Percentiles rank a stretch among this genome's conserved stretches.
Conservation (phyloP, 1,140 invertebrate species). For the Eurosta solidaginis region DNA sequence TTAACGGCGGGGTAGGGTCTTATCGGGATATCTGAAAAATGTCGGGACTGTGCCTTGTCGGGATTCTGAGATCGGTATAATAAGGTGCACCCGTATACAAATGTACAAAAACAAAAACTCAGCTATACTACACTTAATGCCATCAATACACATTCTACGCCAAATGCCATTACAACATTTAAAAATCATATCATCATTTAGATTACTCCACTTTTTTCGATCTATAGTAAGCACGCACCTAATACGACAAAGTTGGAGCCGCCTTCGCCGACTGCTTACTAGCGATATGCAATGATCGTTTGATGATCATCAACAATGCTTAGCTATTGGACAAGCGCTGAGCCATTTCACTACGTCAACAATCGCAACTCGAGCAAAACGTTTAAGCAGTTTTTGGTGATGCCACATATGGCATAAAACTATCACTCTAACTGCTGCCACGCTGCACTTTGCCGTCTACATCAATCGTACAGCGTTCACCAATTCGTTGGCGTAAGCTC, state of each 20-base stretch:
- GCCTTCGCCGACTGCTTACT: background rate
- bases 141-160: too few species aligned
- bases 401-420: constrained; percentile 14
- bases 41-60: too few species aligned
- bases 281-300: too few species aligned
- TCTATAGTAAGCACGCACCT: constrained; percentile 9
- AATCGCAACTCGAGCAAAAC: constrained; percentile 57
- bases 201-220: constrained; percentile 33
- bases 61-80: too few species aligned
- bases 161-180: too few species aligned
- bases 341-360: constrained; percentile 10
- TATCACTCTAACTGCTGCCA: constrained; percentile 10
- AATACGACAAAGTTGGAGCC: background rate
- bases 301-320: background rate
- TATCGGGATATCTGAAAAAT: too few species aligned
- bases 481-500: background rate
- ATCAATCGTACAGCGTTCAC: background rate
- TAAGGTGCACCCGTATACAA: too few species aligned
- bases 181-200: background rate
- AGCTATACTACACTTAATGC: too few species aligned
- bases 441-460: background rate
- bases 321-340: too few species aligned
- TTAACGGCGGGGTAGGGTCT: too few species aligned
- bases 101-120: too few species aligned
- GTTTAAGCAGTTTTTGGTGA: constrained; percentile 29